phyloP scores from a whole-genome alignment of 2,797 vertebrate species.

The Myotis vivesi region DNA sequence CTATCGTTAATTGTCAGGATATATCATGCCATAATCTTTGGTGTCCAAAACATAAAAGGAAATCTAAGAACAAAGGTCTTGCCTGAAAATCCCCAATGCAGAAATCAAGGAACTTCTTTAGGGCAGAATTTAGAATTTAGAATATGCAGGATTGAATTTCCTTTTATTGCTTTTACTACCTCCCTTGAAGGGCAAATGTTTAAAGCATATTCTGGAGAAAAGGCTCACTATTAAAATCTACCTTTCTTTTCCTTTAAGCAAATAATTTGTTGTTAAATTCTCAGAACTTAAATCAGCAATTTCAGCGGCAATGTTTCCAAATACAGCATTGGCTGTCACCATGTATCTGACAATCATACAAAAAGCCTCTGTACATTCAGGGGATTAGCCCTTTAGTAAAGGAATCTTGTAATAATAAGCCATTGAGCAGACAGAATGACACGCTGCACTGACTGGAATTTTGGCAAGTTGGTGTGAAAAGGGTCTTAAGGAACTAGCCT shows the following conservation, averaged over 20 bases:
- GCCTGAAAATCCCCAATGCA: neutral
- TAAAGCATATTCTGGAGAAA: constrained; percentile 49
- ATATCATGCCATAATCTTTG: constrained; percentile 40
- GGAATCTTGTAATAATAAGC: constrained; percentile 33
- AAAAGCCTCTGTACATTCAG: constrained; percentile 8
- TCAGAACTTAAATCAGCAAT: constrained; percentile 54
- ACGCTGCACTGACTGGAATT: neutral
- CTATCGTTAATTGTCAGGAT: neutral
- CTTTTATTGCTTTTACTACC: constrained; percentile 57
- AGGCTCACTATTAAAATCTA: constrained; percentile 20
- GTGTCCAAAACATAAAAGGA: constrained; percentile 58
- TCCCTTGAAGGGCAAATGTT: neutral
- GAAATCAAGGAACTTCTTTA: neutral
- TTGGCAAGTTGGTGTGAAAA: constrained; percentile 37
- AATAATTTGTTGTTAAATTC: constrained; percentile 38
- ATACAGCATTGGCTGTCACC: neutral
- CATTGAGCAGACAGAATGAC: constrained; percentile 7
- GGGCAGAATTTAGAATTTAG: neutral
- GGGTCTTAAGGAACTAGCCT: neutral
- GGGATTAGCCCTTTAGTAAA: constrained; percentile 40
- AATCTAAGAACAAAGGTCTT: constrained; percentile 38
- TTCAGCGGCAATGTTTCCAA: constrained; percentile 16
- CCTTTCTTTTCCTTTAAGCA: constrained; percentile 46
- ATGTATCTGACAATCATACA: constrained; percentile 12
- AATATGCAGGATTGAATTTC: constrained; percentile 21